Base-by-base conservation (phyloP, 2,113 vertebrate species). In the Paradisaea rubra region DNA sequence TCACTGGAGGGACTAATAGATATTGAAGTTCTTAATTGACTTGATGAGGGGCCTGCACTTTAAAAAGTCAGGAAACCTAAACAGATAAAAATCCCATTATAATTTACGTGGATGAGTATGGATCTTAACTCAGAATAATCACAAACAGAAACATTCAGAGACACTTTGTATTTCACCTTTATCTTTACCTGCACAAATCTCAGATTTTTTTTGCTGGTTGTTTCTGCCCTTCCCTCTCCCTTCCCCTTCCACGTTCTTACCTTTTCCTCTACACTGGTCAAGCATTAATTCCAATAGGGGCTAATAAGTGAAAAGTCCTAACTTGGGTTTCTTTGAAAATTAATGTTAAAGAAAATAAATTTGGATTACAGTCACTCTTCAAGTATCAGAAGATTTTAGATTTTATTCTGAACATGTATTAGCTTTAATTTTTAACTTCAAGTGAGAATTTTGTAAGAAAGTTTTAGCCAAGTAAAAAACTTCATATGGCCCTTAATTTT, bases 1-100 rank as follows among this genome's bases (percentile, higher is more conserved):
- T 61, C 31, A 59, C 12, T 76, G 35, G 79, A 87, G 9, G 30
- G 18, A 61, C 57, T 85, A 74, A 89, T 42, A 81, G 39, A 18
- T 89, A 66, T 30, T 76, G 53, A 94, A 91, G 50, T 50, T 72
- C 50, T 57, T 89, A 79, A 79, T 16, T 72, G 70, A 91, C 70
- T 42, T 76, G 49, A 65, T 73, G 50, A 87, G 12, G 4, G 6
- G 6, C 1, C 22, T 69, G 20, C 31, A 52, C 50, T 81, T 84
- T 68, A 69, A 39, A 60, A 93, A 86, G 9, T 57, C 37, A 45
- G 53, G 22, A 81, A 86, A 72, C 10, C 19, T 54, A 71, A 91
- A 64, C 7, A 68, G 52, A 77, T 69, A 5, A 78, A 84, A 91
- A 92, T 52, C 7, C 19, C 31, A 15, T 52, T 85, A 11, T 20